Evolutionary conservation across 2,797 vertebrate genomes (phyloP).

Genomic region (Etheostoma perlongum): DNA sequence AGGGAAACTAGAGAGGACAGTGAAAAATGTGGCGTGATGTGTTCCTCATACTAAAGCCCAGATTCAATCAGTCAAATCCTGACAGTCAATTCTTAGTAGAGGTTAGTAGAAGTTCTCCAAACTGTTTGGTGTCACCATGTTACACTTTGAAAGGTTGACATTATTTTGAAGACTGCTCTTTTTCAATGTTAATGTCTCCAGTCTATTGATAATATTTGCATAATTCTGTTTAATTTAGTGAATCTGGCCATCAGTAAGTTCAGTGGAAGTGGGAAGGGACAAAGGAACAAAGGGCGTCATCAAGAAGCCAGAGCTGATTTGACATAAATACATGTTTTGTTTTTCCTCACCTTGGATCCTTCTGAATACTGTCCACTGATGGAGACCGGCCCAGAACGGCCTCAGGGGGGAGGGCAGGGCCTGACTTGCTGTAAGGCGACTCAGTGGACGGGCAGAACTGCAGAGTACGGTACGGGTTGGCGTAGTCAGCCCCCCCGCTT

Average conservation of each 20-base stretch:
- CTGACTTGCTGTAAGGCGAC: slow-evolving; percentile 99
- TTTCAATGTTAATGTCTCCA: slow-evolving; percentile 5
- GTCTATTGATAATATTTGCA: neutral
- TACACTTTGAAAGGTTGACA: slow-evolving; percentile 26
- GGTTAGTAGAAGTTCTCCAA: slow-evolving; percentile 29
- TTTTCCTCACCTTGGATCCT: slow-evolving; percentile 96
- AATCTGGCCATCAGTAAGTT: slow-evolving; percentile 81
- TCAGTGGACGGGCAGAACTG: slow-evolving; percentile 98
- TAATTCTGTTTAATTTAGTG: slow-evolving; percentile 44
- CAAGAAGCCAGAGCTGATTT: slow-evolving; percentile 51
- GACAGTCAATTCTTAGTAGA: slow-evolving; percentile 41
- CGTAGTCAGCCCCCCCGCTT: slow-evolving; percentile 88
- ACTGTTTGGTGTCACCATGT: slow-evolving; percentile 33
- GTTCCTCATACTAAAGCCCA: slow-evolving; percentile 78
- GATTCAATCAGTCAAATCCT: slow-evolving; percentile 73
- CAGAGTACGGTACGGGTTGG: slow-evolving; percentile 97
- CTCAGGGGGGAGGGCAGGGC: slow-evolving; percentile 95
- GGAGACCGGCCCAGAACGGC: slow-evolving; percentile 95
- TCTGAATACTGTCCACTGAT: slow-evolving; percentile 99
- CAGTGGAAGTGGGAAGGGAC: slow-evolving; percentile 67
- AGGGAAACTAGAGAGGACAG: slow-evolving; percentile 66
- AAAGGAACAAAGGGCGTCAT: slow-evolving; percentile 55
- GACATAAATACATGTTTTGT: neutral
- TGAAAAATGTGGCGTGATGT: slow-evolving; percentile 77
- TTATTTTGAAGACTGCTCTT: slow-evolving; percentile 10